Conservation (phyloP, 2,113 vertebrate genomes). For the Tetrax tetrax region DNA sequence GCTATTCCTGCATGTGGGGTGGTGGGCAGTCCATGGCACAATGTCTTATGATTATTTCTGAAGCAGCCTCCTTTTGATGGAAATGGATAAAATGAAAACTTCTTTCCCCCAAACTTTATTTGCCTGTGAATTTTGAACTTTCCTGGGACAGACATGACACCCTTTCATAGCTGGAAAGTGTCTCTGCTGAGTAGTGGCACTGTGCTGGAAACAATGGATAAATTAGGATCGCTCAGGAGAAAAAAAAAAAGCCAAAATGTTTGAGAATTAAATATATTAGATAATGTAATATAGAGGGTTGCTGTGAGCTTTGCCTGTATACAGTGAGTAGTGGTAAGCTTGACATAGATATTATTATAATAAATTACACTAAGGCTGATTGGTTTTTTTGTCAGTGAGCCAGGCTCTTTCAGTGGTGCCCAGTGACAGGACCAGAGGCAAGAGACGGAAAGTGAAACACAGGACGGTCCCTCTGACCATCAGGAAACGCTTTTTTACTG, state of each 20-base stretch:
- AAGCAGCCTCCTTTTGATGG: not conserved
- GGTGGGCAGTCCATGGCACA: not conserved
- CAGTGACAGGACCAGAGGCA: not conserved
- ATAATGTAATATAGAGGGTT: not conserved
- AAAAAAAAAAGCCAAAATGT: not conserved
- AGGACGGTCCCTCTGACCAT: not conserved
- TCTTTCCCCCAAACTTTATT: not conserved
- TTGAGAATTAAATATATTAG: not conserved
- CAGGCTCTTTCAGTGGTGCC: not conserved
- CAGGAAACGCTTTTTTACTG: not conserved
- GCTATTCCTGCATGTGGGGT: fast-evolving
- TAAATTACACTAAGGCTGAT: not conserved
- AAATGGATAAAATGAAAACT: not conserved
- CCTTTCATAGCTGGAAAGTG: not conserved
- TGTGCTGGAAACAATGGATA: not conserved
- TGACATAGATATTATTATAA: not conserved
- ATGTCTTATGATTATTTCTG: not conserved
- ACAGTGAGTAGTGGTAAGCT: not conserved
- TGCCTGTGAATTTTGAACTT: not conserved
- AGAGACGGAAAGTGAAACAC: not conserved
- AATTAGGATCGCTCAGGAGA: not conserved
- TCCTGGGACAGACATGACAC: not conserved
- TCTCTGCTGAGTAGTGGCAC: not conserved
- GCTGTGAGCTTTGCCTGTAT: not conserved
- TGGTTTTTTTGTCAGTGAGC: not conserved